Conservation (phyloP, 2,797 vertebrate genomes). For the Notoglanidium macrostoma region DNA sequence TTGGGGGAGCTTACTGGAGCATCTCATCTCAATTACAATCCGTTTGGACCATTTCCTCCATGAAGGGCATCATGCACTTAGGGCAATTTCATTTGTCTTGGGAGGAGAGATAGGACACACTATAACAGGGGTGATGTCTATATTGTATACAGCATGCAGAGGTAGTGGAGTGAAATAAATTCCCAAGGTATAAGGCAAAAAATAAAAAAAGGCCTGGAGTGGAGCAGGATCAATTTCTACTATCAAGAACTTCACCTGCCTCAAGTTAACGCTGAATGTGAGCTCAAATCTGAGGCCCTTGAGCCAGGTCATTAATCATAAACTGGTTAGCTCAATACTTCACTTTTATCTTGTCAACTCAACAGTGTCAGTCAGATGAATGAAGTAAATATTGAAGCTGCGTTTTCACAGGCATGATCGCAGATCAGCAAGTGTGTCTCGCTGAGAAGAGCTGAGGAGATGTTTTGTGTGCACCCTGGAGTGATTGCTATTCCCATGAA, state of each 20-base stretch:
- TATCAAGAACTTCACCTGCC: neutral
- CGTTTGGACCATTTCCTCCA: slow-evolving; percentile 24
- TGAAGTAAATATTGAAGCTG: neutral
- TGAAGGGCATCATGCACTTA: slow-evolving; percentile 30
- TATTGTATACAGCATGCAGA: neutral
- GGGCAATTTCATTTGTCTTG: slow-evolving; percentile 21
- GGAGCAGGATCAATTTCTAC: neutral
- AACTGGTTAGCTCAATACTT: neutral
- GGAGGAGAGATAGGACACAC: neutral
- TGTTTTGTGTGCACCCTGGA: neutral
- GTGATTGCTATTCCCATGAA: neutral
- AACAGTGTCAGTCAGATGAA: neutral
- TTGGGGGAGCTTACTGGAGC: slow-evolving; percentile 16
- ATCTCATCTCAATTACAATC: slow-evolving; percentile 31
- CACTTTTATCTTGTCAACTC: neutral
- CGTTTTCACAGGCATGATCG: neutral
- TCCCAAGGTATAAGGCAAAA: neutral
- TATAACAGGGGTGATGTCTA: neutral
- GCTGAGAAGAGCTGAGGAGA: neutral
- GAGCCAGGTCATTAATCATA: neutral
- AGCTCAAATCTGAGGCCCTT: neutral
- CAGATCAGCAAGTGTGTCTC: neutral
- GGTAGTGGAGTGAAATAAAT: neutral
- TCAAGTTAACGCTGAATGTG: neutral
- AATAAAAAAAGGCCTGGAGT: neutral